These are phyloP conservation scores for Caracal caracal DNA, from an alignment of 2,113 vertebrate species.

Conservation along the genomic window DNA sequence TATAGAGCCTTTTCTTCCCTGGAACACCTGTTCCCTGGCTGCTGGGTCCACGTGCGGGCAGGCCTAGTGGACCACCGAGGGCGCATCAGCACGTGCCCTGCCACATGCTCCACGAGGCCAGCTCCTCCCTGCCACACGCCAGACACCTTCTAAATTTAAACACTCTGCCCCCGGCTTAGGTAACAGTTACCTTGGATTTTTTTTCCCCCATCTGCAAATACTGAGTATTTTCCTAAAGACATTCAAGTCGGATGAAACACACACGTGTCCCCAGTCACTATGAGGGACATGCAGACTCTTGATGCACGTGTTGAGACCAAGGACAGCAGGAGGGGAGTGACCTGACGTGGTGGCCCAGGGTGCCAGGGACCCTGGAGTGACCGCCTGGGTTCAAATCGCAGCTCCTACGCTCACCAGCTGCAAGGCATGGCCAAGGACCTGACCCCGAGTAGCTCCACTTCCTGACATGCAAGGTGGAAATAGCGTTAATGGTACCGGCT, in stretches of 20 bases:
- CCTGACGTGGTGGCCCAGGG: neutral
- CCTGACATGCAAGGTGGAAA: neutral
- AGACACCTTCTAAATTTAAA: neutral
- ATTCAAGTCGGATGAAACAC: fast-evolving
- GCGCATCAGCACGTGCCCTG: fast-evolving
- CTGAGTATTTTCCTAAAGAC: neutral
- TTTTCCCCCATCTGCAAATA: neutral
- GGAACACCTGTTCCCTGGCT: neutral
- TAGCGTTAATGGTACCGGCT: neutral
- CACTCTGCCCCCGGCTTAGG: neutral
- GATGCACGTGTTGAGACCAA: fast-evolving
- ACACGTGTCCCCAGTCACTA: neutral
- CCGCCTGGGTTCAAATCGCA: fast-evolving
- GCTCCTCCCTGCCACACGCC: fast-evolving
- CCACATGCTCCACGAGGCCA: fast-evolving
- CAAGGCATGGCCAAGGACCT: neutral
- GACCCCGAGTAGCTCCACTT: neutral
- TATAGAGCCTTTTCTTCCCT: neutral
- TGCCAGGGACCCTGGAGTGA: neutral
- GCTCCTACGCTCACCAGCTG: too few relatives aligned
- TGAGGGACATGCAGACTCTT: too few relatives aligned
- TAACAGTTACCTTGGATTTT: neutral
- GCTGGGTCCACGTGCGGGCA: fast-evolving
- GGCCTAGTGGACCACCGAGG: neutral
- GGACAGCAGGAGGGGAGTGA: neutral